Evolutionary conservation across 35 echinoderm and acorn worm species (phyloP).

Genomic region (Patiria miniata): DNA sequence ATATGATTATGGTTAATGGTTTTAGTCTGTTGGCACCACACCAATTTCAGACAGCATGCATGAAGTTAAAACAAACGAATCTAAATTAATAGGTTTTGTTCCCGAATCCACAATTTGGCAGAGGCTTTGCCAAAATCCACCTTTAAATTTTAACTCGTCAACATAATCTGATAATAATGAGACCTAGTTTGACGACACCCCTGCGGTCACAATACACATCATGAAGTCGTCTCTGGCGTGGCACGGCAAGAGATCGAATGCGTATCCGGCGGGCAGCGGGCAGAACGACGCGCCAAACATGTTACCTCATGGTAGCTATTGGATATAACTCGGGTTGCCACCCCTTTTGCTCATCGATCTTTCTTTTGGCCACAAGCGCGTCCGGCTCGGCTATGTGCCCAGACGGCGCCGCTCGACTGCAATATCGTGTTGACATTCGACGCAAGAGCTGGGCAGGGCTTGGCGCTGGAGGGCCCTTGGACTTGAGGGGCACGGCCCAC

Average conservation of each 20-base stretch:
- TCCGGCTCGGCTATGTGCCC: neutral
- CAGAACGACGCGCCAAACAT: neutral
- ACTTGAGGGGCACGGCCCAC: neutral
- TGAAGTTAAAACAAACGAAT: too few species aligned
- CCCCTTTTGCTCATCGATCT: neutral
- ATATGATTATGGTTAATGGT: too few species aligned
- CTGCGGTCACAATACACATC: neutral
- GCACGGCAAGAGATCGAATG: neutral
- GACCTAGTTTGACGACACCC: neutral
- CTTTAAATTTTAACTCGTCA: too few species aligned
- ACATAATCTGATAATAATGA: neutral
- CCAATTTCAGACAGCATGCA: too few species aligned
- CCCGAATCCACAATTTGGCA: too few species aligned
- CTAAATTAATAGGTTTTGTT: too few species aligned
- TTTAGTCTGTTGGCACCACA: too few species aligned
- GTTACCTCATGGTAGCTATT: neutral
- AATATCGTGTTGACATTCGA: neutral
- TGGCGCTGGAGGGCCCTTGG: neutral
- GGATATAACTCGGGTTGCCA: neutral
- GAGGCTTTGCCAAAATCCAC: too few species aligned
- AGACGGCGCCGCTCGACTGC: neutral
- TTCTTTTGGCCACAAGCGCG: neutral
- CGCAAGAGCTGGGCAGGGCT: neutral
- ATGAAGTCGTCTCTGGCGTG: neutral
- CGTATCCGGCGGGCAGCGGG: neutral